Base-by-base conservation (phyloP, 2,888 invertebrate species). In the Argyresthia albistria region DNA sequence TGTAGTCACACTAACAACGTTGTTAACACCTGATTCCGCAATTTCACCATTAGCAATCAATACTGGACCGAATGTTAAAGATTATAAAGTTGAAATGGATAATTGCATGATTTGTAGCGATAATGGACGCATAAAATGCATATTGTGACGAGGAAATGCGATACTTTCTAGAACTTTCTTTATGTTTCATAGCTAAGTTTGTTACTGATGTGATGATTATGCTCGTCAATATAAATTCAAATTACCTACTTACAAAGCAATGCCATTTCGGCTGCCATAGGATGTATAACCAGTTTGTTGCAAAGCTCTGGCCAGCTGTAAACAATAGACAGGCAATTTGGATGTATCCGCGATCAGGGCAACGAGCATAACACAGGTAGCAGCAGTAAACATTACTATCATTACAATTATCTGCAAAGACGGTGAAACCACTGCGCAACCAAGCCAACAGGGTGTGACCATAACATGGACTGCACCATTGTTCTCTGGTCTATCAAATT, bases 371-470 rank as follows among this genome's bases (percentile, higher is more conserved):
- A 54, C 51, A 54, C 42, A 46, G 54, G 45, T 54, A 57, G 65
- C 70, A 63, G 57, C 70, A 63, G 57, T 66, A 73, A 71, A 76
- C 71, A 79, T 72, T 71, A 66, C 70, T 71, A 72, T 76, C 69
- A 75, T 79, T 74, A 73, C 65, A 69, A 73, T 73, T 73, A 74
- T 60, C 47, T 51, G 75, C 78, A 76, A 78, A 76, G 73, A 65
- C 66, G 68, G 82, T 80, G 83, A 82, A 81, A 82, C 70, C 61
- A 66, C 77, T 74, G 63, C 77, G 82, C 83, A 86, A 86, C 65
- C 58, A 56, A 75, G 56, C 63, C 84, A 84, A 76, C 86, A 69
- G 69, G 70, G 66, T 80, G 79, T 80, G 63, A 83, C 83, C 67
- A 63, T 62, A 66, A 74, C 77, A 80, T 66, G 74, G 76, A 70